A percentile compares a stretch with the other conserved stretches of the same genome.
phyloP scores from a whole-genome alignment of 2,888 invertebrate genomes.

The Lasioglossum villosulum region DNA sequence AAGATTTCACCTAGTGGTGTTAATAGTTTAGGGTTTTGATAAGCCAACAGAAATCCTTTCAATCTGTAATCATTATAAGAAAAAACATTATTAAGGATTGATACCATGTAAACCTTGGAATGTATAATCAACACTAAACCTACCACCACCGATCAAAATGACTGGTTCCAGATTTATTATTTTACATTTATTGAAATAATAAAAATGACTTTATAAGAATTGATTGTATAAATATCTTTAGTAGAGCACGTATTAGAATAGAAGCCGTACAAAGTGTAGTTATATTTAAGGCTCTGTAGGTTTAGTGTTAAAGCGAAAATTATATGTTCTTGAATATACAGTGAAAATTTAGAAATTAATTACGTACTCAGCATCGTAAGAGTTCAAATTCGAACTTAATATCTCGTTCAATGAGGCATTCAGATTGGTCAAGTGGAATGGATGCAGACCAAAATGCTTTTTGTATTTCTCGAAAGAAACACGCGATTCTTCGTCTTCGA shows the following conservation, averaged over 20 bases:
- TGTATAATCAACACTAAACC: not conserved
- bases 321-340: not conserved
- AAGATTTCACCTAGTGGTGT: constrained; percentile 87
- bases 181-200: too few species aligned
- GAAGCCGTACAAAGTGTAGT: too few species aligned
- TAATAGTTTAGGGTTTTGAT: constrained; percentile 88
- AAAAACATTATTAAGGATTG: not conserved
- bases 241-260: too few species aligned
- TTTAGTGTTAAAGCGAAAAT: not conserved
- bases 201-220: too few species aligned
- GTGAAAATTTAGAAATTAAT: not conserved
- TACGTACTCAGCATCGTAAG: constrained; percentile 88
- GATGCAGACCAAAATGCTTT: constrained; percentile 87
- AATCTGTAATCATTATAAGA: constrained; percentile 84
- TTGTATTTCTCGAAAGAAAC: constrained; percentile 86
- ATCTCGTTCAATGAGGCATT: constrained; percentile 87
- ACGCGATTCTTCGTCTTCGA: constrained; percentile 86
- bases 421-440: constrained; percentile 87
- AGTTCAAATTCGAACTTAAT: constrained; percentile 87
- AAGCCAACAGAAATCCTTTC: constrained; percentile 89
- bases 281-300: not conserved
- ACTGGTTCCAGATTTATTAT: too few species aligned
- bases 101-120: constrained; percentile 27
- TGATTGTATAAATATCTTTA: too few species aligned
- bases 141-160: too few species aligned